Percentiles rank a stretch among this genome's conserved stretches.
Evolutionary conservation across 2,888 invertebrate species (phyloP).

Genomic region (Atethmia centrago): DNA sequence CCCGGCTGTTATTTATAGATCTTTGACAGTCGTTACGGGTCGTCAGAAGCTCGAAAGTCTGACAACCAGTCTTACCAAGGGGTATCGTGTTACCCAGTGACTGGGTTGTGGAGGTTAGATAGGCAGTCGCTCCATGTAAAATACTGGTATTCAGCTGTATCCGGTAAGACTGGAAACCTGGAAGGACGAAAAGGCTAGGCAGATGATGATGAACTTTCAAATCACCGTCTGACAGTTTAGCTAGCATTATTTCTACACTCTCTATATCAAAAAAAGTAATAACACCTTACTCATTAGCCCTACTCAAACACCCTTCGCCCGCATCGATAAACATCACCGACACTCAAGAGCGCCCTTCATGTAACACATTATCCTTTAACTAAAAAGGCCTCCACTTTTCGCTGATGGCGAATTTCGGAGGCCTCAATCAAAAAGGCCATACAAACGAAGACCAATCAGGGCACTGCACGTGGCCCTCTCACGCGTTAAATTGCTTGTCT

Average conservation of each 20-base stretch:
- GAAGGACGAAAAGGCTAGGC: no score
- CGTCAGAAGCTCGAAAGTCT: no score
- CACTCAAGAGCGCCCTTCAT: constrained; percentile 24
- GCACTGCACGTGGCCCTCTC: constrained; percentile 29
- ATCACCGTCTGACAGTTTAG: no score
- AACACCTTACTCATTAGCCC: constrained; percentile 15
- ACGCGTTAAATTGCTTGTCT: constrained; percentile 65
- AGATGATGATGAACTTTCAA: no score
- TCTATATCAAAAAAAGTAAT: background rate
- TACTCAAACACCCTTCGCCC: constrained; percentile 7
- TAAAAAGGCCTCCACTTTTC: constrained; percentile 31
- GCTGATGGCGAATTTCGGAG: constrained; percentile 38
- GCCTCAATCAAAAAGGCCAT: constrained; percentile 48
- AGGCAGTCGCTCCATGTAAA: no score
- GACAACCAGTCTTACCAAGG: no score
- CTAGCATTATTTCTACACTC: background rate
- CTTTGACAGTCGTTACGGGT: no score
- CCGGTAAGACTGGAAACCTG: no score
- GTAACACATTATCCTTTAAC: constrained; percentile 39
- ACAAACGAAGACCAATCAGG: constrained; percentile 56
- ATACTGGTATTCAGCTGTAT: no score
- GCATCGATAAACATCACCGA: constrained; percentile 14
- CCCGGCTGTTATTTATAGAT: no score
- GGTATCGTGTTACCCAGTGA: no score
- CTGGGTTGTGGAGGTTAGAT: no score